Conservation (phyloP, 2,113 vertebrate genomes). For the Atlantisia rogersi region DNA sequence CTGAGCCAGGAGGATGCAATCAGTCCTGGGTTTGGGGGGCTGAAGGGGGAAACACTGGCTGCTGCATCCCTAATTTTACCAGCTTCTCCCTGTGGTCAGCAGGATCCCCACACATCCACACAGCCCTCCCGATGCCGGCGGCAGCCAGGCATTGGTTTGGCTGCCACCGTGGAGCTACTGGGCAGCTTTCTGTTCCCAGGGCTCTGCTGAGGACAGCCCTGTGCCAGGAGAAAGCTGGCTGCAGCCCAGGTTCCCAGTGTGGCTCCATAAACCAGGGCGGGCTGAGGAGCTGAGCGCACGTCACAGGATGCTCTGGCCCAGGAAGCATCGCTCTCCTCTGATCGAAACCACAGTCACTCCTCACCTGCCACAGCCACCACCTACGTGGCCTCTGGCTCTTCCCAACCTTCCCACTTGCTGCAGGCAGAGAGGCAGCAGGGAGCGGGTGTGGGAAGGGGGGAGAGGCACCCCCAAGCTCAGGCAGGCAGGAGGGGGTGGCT, state of each 20-base stretch:
- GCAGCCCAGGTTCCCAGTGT: neutral
- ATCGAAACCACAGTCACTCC: neutral
- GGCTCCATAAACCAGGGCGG: neutral
- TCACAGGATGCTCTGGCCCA: neutral
- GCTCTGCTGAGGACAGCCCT: neutral
- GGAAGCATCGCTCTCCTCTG: neutral
- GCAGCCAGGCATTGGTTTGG: rapidly evolving
- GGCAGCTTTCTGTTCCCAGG: neutral
- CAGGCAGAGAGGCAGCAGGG: neutral
- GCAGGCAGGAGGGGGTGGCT: rapidly evolving
- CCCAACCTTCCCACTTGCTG: rapidly evolving
- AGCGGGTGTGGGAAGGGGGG: neutral
- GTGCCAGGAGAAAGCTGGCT: neutral
- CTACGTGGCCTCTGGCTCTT: neutral
- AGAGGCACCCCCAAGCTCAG: rapidly evolving
- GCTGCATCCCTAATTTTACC: neutral
- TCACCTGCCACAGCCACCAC: neutral
- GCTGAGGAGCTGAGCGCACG: neutral
- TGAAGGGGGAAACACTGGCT: neutral
- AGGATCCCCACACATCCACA: neutral
- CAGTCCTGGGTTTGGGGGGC: neutral
- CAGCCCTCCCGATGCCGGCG: neutral
- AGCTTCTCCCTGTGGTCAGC: neutral
- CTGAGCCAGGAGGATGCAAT: rapidly evolving
- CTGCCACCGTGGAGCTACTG: rapidly evolving